A percentile compares a stretch with the other conserved stretches of the same genome.
These are phyloP conservation scores for Pongo pygmaeus DNA, from an alignment of 2,113 vertebrate genomes.

Conservation along the genomic window DNA sequence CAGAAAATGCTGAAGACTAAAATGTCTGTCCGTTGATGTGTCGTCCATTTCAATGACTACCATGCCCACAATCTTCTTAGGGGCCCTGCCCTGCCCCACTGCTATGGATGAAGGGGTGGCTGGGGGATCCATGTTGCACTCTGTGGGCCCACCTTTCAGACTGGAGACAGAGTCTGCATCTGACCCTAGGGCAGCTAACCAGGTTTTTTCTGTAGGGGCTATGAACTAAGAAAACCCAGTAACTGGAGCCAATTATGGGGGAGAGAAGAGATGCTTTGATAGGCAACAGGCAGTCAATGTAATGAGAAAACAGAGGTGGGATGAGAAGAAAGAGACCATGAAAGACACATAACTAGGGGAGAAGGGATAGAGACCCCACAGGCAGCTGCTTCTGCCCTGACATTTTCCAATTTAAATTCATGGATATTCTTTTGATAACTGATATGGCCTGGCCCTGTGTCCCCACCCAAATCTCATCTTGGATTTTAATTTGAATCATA, in stretches of 20 bases:
- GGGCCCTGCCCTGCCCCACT: fast-evolving
- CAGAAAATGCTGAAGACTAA: not conserved
- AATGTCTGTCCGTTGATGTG: fast-evolving
- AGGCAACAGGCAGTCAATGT: fast-evolving
- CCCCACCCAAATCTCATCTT: too few relatives aligned
- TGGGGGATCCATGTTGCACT: not conserved
- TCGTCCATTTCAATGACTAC: not conserved
- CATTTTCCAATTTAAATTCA: not conserved
- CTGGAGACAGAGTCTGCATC: not conserved
- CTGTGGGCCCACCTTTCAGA: not conserved
- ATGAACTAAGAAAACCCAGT: not conserved
- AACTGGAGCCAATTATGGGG: not conserved
- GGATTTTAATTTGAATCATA: too few relatives aligned
- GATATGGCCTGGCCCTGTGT: too few relatives aligned
- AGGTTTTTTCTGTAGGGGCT: too few relatives aligned
- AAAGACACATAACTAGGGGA: not conserved
- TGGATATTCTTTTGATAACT: not conserved
- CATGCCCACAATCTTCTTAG: not conserved
- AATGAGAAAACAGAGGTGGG: not conserved
- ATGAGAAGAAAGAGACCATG: not conserved
- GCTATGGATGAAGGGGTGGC: too few relatives aligned
- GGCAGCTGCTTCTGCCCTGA: not conserved
- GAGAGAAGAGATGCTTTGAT: not conserved
- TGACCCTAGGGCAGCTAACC: not conserved
- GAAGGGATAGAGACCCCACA: too few relatives aligned